Evolutionary conservation across 53 echinoderm and acorn worm genomes (phyloP).

Genomic region (Echinarachnius parma): DNA sequence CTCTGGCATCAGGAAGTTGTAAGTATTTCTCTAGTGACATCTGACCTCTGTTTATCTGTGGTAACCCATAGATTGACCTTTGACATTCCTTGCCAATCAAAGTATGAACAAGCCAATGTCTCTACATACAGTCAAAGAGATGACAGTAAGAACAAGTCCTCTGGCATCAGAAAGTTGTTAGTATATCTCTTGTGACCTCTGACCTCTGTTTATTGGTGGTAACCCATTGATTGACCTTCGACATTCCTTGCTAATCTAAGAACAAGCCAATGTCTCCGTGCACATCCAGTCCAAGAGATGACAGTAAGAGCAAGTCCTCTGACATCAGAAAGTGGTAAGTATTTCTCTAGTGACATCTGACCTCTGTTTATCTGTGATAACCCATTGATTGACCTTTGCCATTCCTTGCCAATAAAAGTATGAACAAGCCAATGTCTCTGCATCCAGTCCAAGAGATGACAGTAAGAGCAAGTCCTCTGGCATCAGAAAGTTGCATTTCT

Average conservation of each 20-base stretch:
- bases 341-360: not conserved
- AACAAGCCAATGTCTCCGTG: not conserved
- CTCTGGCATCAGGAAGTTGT: constrained; percentile 63
- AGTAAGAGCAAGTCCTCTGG: constrained; percentile 47
- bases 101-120: not conserved
- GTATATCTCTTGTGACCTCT: constrained; percentile 19
- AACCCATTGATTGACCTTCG: too few relatives aligned
- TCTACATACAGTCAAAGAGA: not conserved
- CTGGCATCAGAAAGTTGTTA: constrained; percentile 62
- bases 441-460: constrained; percentile 1
- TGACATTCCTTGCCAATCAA: too few relatives aligned
- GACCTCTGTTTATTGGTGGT: not conserved
- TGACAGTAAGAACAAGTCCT: constrained; percentile 35
- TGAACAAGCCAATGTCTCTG: not conserved
- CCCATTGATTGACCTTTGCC: too few relatives aligned
- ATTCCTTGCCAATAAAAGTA: too few relatives aligned
- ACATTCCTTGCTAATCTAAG: too few relatives aligned
- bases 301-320: constrained; percentile 37
- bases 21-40: constrained; percentile 21
- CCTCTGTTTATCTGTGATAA: not conserved
- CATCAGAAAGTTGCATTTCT: constrained; percentile 55
- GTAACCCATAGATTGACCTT: too few relatives aligned
- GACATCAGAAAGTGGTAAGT: constrained; percentile 64
- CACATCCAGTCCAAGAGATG: constrained; percentile 1
- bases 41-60: not conserved